Evolutionary conservation across 2,888 invertebrate genomes (phyloP).

Genomic region (Bruchidius siliquastri): DNA sequence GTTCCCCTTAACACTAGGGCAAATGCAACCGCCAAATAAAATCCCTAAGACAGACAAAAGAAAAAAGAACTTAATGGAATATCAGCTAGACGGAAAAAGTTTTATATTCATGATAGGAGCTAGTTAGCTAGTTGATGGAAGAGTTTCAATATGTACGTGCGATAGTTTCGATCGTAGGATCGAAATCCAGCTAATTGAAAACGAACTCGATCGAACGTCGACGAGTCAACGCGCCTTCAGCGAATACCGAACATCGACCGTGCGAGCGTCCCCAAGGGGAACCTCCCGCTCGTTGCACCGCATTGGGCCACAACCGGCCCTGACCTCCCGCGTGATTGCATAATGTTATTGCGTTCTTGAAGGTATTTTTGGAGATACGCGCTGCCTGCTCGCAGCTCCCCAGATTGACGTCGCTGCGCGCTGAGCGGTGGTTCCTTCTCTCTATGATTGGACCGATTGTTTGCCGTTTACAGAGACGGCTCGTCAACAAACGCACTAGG

Average conservation of each 20-base stretch:
- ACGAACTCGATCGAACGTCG: too few relatives aligned
- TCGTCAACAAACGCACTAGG: background rate
- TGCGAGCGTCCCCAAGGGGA: background rate
- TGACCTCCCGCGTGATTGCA: conserved; percentile 27
- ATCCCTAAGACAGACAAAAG: too few relatives aligned
- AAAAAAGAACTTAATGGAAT: too few relatives aligned
- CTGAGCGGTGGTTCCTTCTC: conserved; percentile 5
- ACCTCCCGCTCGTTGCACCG: background rate
- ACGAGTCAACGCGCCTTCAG: background rate
- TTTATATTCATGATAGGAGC: too few relatives aligned
- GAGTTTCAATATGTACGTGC: too few relatives aligned
- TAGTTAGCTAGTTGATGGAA: too few relatives aligned
- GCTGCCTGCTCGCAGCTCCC: background rate
- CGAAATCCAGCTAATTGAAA: too few relatives aligned
- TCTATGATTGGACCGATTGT: background rate
- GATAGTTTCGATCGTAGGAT: too few relatives aligned
- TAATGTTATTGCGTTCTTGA: conserved; percentile 33
- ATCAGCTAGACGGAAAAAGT: too few relatives aligned
- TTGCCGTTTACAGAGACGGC: conserved; percentile 1
- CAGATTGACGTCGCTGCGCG: background rate
- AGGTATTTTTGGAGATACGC: conserved; percentile 8
- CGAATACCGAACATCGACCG: background rate
- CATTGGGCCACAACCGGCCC: background rate
- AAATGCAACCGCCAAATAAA: too few relatives aligned
- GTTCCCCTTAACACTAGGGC: too few relatives aligned